phyloP scores from a whole-genome alignment of 2,113 vertebrate species.

The Chloroceryle aenea region DNA sequence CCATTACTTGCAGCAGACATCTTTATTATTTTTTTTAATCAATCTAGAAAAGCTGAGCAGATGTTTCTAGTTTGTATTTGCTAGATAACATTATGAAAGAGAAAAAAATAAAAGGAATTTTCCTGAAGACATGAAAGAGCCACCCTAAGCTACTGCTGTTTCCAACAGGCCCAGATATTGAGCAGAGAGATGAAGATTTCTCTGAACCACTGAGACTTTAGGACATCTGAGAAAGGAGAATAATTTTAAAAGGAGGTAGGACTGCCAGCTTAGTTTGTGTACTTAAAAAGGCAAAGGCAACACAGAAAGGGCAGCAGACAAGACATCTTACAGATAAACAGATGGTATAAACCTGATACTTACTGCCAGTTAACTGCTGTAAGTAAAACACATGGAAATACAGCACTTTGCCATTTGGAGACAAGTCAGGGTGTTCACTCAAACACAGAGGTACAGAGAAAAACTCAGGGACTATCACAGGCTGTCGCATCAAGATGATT shows the following conservation, averaged over 20 bases:
- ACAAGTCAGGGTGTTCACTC: neutral
- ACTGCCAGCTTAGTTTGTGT: neutral
- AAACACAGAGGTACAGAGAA: neutral
- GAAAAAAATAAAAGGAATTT: neutral
- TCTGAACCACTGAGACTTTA: neutral
- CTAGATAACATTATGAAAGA: neutral
- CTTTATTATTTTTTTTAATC: neutral
- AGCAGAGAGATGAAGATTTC: neutral
- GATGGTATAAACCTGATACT: neutral
- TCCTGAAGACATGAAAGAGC: neutral
- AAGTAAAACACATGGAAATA: neutral
- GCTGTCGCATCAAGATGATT: neutral
- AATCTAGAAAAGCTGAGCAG: neutral
- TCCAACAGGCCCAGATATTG: neutral
- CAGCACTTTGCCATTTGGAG: neutral
- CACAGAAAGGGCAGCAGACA: neutral
- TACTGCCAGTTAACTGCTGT: neutral
- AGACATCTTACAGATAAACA: neutral
- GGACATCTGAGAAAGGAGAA: neutral
- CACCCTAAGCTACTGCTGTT: neutral
- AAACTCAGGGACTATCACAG: neutral
- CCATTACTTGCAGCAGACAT: neutral
- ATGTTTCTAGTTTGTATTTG: neutral
- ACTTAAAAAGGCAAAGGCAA: constrained; percentile 19
- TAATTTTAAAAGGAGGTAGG: neutral